phyloP scores from a whole-genome alignment of 1,140 invertebrate species.

The Pollicipes pollicipes region DNA sequence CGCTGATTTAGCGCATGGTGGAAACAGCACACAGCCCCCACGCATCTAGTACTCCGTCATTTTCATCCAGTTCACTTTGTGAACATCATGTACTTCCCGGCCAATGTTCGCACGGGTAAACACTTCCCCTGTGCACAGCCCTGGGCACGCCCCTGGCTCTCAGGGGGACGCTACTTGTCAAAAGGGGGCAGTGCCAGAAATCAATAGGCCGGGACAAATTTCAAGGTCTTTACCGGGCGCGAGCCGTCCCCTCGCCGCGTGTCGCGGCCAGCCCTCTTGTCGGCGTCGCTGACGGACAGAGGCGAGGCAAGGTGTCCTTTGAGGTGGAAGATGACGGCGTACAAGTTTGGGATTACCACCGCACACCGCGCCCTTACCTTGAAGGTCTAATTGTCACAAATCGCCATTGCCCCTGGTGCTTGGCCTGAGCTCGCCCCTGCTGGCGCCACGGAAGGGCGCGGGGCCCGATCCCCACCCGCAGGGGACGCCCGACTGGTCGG shows the following conservation, averaged over 20 bases:
- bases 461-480: too few relatives aligned
- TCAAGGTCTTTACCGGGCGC: constrained; percentile 3
- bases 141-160: constrained; percentile 13
- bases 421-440: neutral
- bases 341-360: too few relatives aligned
- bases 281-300: neutral
- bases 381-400: neutral
- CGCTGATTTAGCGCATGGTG: too few relatives aligned
- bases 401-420: too few relatives aligned
- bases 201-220: neutral
- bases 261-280: neutral
- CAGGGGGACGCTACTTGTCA: neutral
- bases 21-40: too few relatives aligned
- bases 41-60: too few relatives aligned
- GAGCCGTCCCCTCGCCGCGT: neutral
- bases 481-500: too few relatives aligned
- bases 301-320: neutral
- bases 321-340: neutral
- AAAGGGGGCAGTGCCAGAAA: neutral
- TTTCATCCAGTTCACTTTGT: too few relatives aligned
- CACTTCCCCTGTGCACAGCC: constrained; percentile 25
- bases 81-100: too few relatives aligned
- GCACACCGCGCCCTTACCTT: too few relatives aligned
- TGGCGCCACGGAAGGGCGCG: neutral
- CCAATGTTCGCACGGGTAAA: too few relatives aligned